phyloP scores from a whole-genome alignment of 2,113 vertebrate genomes.

The Corynorhinus townsendii region DNA sequence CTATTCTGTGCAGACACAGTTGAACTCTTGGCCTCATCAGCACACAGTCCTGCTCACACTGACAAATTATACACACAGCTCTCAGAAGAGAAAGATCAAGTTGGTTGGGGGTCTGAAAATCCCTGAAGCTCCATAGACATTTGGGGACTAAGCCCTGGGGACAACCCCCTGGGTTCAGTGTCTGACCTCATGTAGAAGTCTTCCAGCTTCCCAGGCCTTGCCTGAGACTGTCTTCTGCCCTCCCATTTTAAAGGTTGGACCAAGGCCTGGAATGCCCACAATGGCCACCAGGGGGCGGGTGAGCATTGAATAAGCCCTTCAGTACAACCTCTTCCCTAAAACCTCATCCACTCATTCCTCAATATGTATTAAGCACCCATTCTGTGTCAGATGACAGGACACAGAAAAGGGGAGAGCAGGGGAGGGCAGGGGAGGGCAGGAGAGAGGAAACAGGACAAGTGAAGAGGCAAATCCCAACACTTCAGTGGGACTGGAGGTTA shows the following conservation, averaged over 20 bases:
- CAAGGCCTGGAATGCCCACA: background rate
- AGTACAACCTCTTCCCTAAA: background rate
- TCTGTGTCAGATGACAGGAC: background rate
- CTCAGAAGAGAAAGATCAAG: background rate
- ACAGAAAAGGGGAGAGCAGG: background rate
- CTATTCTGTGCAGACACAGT: background rate
- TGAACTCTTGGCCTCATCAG: background rate
- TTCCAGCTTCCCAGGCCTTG: background rate
- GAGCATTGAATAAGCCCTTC: constrained; percentile 25
- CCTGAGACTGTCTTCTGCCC: background rate
- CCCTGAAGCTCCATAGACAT: background rate
- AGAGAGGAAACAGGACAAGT: background rate
- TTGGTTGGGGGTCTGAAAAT: background rate
- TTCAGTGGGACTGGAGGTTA: background rate
- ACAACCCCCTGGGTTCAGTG: background rate
- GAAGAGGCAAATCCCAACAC: background rate
- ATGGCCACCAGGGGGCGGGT: constrained; percentile 51
- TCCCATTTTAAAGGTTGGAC: background rate
- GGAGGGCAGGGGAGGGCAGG: background rate
- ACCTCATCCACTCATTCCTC: background rate
- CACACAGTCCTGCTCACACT: background rate
- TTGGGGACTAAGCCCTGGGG: background rate
- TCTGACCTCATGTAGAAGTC: background rate
- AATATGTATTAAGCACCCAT: background rate
- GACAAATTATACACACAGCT: background rate